phyloP scores from a whole-genome alignment of 2,888 invertebrate species.

The Callimorpha dominula region DNA sequence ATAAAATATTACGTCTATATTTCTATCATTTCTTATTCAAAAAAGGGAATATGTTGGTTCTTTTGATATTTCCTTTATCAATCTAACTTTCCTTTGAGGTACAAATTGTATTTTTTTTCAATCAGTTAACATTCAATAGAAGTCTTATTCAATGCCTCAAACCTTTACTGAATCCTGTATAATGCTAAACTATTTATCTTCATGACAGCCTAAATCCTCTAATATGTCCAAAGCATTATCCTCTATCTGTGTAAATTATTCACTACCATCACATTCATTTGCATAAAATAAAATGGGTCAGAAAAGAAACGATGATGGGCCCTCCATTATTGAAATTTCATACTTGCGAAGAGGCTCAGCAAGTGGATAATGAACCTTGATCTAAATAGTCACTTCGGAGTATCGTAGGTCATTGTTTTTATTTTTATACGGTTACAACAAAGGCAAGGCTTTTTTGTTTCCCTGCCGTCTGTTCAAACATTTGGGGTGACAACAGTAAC shows the following conservation, averaged over 20 bases:
- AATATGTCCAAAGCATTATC: slow-evolving; percentile 41
- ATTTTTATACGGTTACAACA: slow-evolving; percentile 34
- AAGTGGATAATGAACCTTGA: slow-evolving; percentile 47
- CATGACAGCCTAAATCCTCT: slow-evolving; percentile 26
- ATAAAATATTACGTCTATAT: slow-evolving; percentile 32
- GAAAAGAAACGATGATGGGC: slow-evolving; percentile 47
- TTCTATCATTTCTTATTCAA: slow-evolving; percentile 20
- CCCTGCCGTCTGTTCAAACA: slow-evolving; percentile 50
- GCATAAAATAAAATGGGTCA: slow-evolving; percentile 51
- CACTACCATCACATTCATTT: slow-evolving; percentile 40
- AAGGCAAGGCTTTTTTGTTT: slow-evolving; percentile 43
- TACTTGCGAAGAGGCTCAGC: slow-evolving; percentile 35
- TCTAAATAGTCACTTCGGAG: slow-evolving; percentile 31
- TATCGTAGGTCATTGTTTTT: slow-evolving; percentile 38
- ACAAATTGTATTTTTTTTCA: slow-evolving; percentile 20
- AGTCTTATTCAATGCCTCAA: slow-evolving; percentile 19
- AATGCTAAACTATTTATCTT: slow-evolving; percentile 33
- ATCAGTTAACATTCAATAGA: slow-evolving; percentile 19
- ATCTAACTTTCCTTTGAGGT: slow-evolving; percentile 14
- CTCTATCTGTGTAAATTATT: slow-evolving; percentile 39
- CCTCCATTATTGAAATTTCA: slow-evolving; percentile 50
- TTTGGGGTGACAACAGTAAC: slow-evolving; percentile 55
- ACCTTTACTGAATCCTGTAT: slow-evolving; percentile 24
- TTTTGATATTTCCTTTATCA: slow-evolving; percentile 12
- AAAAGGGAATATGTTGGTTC: slow-evolving; percentile 10